phyloP scores from a whole-genome alignment of 2,888 invertebrate genomes.

The Gerosis bhagava region DNA sequence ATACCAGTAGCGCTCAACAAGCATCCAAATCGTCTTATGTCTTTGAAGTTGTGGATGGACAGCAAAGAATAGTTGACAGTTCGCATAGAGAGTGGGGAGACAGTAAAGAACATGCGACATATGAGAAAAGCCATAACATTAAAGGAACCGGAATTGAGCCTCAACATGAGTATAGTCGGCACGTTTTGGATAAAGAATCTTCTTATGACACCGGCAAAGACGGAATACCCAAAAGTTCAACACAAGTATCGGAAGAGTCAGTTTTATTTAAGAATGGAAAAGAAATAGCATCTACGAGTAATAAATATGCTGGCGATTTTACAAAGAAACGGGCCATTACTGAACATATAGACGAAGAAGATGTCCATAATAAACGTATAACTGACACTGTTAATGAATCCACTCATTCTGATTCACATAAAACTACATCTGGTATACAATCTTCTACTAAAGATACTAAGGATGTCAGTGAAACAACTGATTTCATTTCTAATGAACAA shows the following conservation, averaged over 20 bases:
- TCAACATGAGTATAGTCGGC: slow-evolving; percentile 80
- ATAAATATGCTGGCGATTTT: slow-evolving; percentile 69
- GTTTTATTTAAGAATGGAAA: slow-evolving; percentile 66
- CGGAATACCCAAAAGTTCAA: slow-evolving; percentile 73
- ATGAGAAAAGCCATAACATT: slow-evolving; percentile 79
- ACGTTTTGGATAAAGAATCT: slow-evolving; percentile 78
- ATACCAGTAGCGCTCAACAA: slow-evolving; percentile 81
- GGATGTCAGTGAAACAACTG: slow-evolving; percentile 55
- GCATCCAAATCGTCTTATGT: slow-evolving; percentile 84
- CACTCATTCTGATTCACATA: slow-evolving; percentile 47
- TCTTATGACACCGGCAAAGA: slow-evolving; percentile 82
- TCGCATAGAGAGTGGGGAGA: slow-evolving; percentile 83
- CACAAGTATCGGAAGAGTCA: slow-evolving; percentile 66
- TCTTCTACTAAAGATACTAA: slow-evolving; percentile 50
- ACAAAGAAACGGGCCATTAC: slow-evolving; percentile 69
- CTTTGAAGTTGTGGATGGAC: slow-evolving; percentile 84
- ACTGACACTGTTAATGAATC: slow-evolving; percentile 49
- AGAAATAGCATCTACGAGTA: slow-evolving; percentile 71
- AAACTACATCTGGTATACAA: slow-evolving; percentile 49
- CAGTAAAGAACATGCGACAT: slow-evolving; percentile 69
- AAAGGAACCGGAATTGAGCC: slow-evolving; percentile 80
- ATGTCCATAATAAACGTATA: slow-evolving; percentile 50
- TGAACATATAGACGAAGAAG: slow-evolving; percentile 54
- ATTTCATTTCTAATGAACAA: slow-evolving; percentile 70
- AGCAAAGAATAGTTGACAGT: slow-evolving; percentile 82